phyloP scores from a whole-genome alignment of 2,113 vertebrate genomes.

The Colius striatus region DNA sequence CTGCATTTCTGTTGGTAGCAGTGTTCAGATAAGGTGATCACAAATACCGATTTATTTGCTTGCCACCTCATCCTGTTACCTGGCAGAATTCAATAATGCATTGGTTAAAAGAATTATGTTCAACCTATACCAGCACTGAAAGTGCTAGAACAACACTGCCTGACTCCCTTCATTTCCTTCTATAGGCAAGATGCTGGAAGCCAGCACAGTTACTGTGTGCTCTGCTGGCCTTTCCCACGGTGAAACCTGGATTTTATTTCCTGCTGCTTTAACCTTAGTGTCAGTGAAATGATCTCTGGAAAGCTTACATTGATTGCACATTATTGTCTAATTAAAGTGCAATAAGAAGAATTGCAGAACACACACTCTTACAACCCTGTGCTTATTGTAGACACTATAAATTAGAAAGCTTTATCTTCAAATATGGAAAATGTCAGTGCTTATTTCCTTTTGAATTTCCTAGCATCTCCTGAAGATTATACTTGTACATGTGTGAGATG shows the following conservation, averaged over 20 bases:
- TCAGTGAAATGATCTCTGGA: constrained; percentile 51
- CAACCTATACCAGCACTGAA: neutral
- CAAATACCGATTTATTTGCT: neutral
- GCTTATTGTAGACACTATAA: neutral
- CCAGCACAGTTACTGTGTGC: constrained; percentile 8
- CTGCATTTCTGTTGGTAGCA: neutral
- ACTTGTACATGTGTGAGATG: neutral
- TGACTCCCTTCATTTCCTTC: neutral
- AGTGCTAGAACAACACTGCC: neutral
- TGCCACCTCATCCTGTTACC: neutral
- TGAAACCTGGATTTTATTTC: constrained; percentile 63
- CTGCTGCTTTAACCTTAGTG: constrained; percentile 40
- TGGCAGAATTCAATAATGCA: neutral
- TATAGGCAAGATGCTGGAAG: constrained; percentile 5
- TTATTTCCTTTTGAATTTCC: constrained; percentile 31
- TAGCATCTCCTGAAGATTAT: neutral
- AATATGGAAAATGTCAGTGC: constrained; percentile 20
- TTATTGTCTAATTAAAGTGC: constrained; percentile 59
- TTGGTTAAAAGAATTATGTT: neutral
- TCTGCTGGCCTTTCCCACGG: constrained; percentile 46
- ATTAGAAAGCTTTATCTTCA: constrained; percentile 30
- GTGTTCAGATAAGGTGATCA: neutral
- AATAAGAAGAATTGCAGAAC: constrained; percentile 31
- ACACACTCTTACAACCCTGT: neutral
- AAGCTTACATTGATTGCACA: constrained; percentile 55